phyloP scores from a whole-genome alignment of 2,888 invertebrate genomes.

The Mythimna loreyi region DNA sequence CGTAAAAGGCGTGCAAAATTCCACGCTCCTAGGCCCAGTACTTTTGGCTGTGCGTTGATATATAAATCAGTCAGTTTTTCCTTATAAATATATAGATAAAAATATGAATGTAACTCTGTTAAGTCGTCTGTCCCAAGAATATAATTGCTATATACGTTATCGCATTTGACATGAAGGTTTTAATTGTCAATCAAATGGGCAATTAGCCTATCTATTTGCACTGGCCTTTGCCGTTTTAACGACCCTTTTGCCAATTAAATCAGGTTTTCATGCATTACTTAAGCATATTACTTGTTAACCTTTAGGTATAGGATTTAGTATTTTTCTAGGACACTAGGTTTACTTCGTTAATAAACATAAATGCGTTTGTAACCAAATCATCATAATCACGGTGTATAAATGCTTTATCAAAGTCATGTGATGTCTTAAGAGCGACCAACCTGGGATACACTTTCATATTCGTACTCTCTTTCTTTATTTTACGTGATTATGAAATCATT shows the following conservation, averaged over 20 bases:
- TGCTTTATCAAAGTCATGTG: constrained; percentile 53
- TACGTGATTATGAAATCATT: no score
- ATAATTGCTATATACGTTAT: background rate
- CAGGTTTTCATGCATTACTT: constrained; percentile 9
- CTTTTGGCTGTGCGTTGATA: no score
- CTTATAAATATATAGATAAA: no score
- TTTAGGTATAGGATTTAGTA: constrained; percentile 18
- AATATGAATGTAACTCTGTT: no score
- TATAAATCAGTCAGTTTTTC: no score
- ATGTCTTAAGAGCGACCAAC: constrained; percentile 11
- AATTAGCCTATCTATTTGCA: constrained; percentile 14
- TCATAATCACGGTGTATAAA: constrained; percentile 48
- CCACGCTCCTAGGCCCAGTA: no score
- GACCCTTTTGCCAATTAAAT: constrained; percentile 17
- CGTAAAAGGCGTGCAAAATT: no score
- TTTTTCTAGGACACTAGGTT: background rate
- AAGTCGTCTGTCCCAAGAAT: no score
- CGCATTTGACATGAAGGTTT: background rate
- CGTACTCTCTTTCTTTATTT: no score
- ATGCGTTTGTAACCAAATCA: background rate
- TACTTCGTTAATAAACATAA: background rate
- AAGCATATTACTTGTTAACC: constrained; percentile 32
- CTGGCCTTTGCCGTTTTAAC: constrained; percentile 30
- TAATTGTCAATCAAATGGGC: constrained; percentile 3
- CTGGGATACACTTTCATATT: no score